phyloP scores from a whole-genome alignment of 2,113 vertebrate genomes.

The Mormyrus lacerda region DNA sequence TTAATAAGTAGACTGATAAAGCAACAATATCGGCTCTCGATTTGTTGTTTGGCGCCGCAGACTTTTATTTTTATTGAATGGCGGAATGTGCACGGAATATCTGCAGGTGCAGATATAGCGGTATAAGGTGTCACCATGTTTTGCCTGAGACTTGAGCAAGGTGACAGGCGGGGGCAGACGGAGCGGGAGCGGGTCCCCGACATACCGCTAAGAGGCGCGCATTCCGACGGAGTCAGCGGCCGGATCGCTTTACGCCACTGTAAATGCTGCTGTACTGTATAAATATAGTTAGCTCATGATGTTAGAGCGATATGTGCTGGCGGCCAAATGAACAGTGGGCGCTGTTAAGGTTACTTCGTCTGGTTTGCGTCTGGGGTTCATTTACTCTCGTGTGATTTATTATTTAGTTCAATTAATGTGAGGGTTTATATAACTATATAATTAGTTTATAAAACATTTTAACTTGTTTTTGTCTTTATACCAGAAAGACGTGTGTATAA shows the following conservation, averaged over 20 bases:
- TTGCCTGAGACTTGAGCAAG: neutral
- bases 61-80: neutral
- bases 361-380: neutral
- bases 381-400: neutral
- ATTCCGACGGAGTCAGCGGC: slow-evolving; percentile 51
- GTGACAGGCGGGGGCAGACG: neutral
- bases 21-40: neutral
- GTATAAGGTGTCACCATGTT: neutral
- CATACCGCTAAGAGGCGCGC: slow-evolving; percentile 24
- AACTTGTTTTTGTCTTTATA: neutral
- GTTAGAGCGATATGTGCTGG: neutral
- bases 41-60: neutral
- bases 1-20: neutral
- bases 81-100: neutral
- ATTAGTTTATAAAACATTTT: neutral
- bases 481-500: neutral
- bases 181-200: neutral
- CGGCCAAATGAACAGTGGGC: neutral
- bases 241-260: slow-evolving; percentile 25
- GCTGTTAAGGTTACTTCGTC: neutral
- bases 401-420: neutral
- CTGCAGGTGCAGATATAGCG: neutral
- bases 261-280: neutral
- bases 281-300: neutral
- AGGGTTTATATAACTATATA: neutral